Base-by-base conservation (phyloP, 2,888 invertebrate genomes). In the Drosophila merina region DNA sequence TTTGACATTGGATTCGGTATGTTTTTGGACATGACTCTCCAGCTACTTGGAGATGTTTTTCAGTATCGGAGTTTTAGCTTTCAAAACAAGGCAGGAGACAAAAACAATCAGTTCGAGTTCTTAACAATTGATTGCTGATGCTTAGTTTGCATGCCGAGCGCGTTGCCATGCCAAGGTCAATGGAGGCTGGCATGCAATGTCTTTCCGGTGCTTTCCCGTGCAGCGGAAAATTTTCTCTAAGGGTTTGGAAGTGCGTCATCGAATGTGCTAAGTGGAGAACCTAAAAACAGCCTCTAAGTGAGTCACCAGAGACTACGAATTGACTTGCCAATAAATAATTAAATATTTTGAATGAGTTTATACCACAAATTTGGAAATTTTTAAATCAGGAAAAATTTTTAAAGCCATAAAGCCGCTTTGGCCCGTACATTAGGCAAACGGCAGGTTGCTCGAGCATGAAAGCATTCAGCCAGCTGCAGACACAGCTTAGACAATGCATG, bases 1-100 rank as follows among this genome's bases (percentile, higher is more conserved):
- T 66, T 79, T 76, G 79, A 67, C 79, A 75, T 79, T 83, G 79
- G 55, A 47, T 25, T 62, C 45, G 44, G 44, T 51, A 36, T 72
- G 72, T 72, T 72, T 70, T 72, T 59, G 73, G 66, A 36, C 76
- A 58, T 57, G 33, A 40, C 40, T 51, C 48, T 49, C 31, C 31
- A 57, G 44, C 33, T 56, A 48, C 38, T 56, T 47, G 42, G 28
- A 58, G 45, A 54, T 45, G 57, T 57, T 40, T 64, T 33, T 36
- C 20, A 12, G 40, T 31, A 30, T 40, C 36, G 20, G 58, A 56
- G 51, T 52, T 47, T 20, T 1, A 52, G 63, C 45, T 38, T 45
- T 64, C 44, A 63, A 56, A 64, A 55, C 40, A 44, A 44, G 44
- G 44, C 10, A 44, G 14, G 25, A 10, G 42, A 4, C 9, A 6